Evolutionary conservation across 2,113 vertebrate genomes (phyloP).

Genomic region (Cardinalis cardinalis): DNA sequence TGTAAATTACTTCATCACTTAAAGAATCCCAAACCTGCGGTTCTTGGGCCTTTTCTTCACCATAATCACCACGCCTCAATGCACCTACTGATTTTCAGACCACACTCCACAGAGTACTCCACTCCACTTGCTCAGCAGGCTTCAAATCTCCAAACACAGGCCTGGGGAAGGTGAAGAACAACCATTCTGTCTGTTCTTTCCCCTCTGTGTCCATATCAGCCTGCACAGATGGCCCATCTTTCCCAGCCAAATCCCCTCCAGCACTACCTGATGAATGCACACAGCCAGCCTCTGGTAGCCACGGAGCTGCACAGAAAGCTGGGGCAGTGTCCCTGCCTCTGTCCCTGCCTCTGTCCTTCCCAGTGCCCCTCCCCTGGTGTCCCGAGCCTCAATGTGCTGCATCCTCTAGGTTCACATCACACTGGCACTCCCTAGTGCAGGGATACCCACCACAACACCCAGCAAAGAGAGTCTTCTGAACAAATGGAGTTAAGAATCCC

Average conservation of each 20-base stretch:
- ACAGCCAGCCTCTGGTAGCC: accelerated
- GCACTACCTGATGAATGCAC: accelerated
- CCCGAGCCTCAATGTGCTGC: not conserved
- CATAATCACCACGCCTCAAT: not conserved
- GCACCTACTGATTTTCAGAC: not conserved
- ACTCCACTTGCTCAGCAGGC: not conserved
- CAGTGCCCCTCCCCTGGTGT: not conserved
- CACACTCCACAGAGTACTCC: not conserved
- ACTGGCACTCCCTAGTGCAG: not conserved
- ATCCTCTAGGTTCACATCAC: accelerated
- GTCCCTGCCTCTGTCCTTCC: not conserved
- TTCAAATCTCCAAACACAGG: not conserved
- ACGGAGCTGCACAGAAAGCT: not conserved
- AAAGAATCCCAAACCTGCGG: not conserved
- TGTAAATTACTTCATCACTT: not conserved
- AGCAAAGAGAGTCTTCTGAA: not conserved
- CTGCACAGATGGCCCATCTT: not conserved
- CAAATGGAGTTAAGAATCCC: not conserved
- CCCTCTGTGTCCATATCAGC: not conserved
- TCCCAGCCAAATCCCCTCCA: not conserved
- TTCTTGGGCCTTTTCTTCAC: not conserved
- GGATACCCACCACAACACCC: not conserved
- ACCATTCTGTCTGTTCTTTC: not conserved
- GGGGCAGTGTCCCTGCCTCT: not conserved
- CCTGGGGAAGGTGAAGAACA: not conserved